Percentiles rank a stretch among this genome's conserved stretches.
Conservation (phyloP, 2,113 vertebrate species). For the Eolophus roseicapilla region DNA sequence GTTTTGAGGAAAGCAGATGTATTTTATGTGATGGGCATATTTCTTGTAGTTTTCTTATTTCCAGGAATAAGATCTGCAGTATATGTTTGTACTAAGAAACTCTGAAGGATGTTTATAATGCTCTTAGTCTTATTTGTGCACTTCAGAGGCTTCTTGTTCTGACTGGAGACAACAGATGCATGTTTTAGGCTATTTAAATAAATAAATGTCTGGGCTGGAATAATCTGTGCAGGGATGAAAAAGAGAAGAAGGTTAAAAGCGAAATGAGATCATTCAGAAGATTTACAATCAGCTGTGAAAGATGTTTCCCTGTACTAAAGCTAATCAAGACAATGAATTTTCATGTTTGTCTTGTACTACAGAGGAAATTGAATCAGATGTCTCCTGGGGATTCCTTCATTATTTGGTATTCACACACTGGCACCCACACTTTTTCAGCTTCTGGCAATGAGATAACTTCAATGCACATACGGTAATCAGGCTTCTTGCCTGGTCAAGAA, state of each 20-base stretch:
- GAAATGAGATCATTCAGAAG: slow-evolving; percentile 51
- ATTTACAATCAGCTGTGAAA: slow-evolving; percentile 54
- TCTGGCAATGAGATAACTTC: background rate
- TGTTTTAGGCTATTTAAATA: slow-evolving; percentile 16
- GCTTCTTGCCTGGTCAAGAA: background rate
- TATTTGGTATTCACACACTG: slow-evolving; percentile 37
- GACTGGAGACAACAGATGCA: background rate
- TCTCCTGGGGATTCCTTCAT: slow-evolving; percentile 54
- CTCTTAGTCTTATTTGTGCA: background rate
- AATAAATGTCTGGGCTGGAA: slow-evolving; percentile 13
- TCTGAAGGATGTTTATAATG: background rate
- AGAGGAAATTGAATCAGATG: slow-evolving; percentile 37
- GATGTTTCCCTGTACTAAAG: slow-evolving; percentile 38
- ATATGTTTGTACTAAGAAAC: background rate
- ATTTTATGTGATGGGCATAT: background rate
- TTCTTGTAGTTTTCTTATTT: background rate
- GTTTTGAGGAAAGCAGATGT: background rate
- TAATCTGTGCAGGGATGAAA: background rate
- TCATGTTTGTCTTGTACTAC: slow-evolving; percentile 49
- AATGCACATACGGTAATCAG: background rate
- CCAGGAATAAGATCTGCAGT: background rate
- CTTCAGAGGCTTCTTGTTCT: background rate
- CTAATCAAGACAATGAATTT: slow-evolving; percentile 65
- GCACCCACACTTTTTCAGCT: slow-evolving; percentile 52
- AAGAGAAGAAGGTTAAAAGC: slow-evolving; percentile 59